A percentile compares a stretch with the other conserved stretches of the same genome.
phyloP scores from a whole-genome alignment of 2,888 invertebrate genomes.

The Meganola albula region DNA sequence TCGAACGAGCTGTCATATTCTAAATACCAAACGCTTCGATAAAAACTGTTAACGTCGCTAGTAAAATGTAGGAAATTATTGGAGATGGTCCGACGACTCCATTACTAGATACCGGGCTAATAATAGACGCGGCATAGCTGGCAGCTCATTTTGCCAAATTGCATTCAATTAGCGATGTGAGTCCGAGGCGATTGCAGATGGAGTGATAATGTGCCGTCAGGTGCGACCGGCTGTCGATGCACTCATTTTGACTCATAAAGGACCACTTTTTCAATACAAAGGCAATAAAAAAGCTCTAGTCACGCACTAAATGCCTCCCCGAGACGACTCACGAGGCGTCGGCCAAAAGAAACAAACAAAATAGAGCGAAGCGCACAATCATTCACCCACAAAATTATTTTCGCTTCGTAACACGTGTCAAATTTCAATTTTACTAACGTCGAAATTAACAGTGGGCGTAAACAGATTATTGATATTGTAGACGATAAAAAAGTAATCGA shows the following conservation, averaged over 20 bases:
- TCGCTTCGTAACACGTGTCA: slow-evolving; percentile 76
- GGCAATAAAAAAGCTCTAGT: slow-evolving; percentile 70
- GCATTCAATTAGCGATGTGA: slow-evolving; percentile 53
- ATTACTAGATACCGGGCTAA: slow-evolving; percentile 52
- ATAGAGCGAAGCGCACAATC: slow-evolving; percentile 66
- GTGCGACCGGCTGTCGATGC: slow-evolving; percentile 35
- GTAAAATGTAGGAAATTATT: slow-evolving; percentile 45
- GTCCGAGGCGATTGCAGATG: slow-evolving; percentile 36
- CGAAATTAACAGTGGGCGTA: slow-evolving; percentile 77
- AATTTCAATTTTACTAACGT: slow-evolving; percentile 74
- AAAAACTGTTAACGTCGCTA: slow-evolving; percentile 37
- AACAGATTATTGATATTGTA: slow-evolving; percentile 76
- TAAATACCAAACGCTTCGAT: slow-evolving; percentile 38
- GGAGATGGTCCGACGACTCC: slow-evolving; percentile 39
- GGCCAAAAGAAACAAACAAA: slow-evolving; percentile 72
- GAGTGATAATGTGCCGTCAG: slow-evolving; percentile 48
- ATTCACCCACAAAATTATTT: slow-evolving; percentile 73
- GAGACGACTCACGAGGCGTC: slow-evolving; percentile 49
- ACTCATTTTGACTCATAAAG: slow-evolving; percentile 16
- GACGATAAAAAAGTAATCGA: slow-evolving; percentile 75
- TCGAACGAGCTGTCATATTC: slow-evolving; percentile 41
- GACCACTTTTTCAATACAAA: slow-evolving; percentile 67
- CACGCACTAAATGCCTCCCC: slow-evolving; percentile 70
- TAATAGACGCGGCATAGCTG: slow-evolving; percentile 29
- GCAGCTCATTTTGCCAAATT: slow-evolving; percentile 51